Conservation (phyloP, 2,797 vertebrate genomes). For the Graptemys geographica region DNA sequence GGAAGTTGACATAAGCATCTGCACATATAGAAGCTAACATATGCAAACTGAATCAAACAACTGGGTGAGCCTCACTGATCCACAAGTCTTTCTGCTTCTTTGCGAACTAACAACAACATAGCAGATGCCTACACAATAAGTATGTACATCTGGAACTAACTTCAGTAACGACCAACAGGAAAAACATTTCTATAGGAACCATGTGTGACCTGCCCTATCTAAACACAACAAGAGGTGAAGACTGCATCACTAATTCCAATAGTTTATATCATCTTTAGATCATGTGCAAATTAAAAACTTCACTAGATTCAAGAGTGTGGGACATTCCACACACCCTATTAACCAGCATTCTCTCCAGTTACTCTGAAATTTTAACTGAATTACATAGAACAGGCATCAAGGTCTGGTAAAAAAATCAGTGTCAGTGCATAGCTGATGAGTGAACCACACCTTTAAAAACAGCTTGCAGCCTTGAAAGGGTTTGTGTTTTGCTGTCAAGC, state of each 20-base stretch:
- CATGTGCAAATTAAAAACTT: background rate
- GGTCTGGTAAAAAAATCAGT: constrained; percentile 15
- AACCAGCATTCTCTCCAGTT: background rate
- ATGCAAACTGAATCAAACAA: background rate
- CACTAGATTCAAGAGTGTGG: background rate
- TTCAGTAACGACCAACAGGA: background rate
- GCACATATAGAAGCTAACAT: background rate
- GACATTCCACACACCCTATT: background rate
- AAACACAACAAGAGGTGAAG: fast-evolving
- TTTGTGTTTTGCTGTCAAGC: constrained; percentile 33
- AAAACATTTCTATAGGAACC: background rate
- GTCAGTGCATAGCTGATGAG: background rate
- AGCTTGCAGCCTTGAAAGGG: background rate
- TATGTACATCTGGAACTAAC: background rate
- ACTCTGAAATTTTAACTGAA: constrained; percentile 24
- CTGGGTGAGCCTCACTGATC: background rate
- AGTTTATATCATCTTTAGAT: background rate
- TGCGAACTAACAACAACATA: background rate
- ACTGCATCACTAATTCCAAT: fast-evolving
- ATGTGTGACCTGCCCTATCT: background rate
- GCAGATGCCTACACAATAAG: background rate
- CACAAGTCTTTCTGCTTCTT: background rate
- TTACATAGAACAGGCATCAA: constrained; percentile 21
- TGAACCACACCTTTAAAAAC: constrained; percentile 14
- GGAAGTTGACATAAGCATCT: background rate